Evolutionary conservation across 2,113 vertebrate species (phyloP).

Genomic region (Rhabdomys dilectus): DNA sequence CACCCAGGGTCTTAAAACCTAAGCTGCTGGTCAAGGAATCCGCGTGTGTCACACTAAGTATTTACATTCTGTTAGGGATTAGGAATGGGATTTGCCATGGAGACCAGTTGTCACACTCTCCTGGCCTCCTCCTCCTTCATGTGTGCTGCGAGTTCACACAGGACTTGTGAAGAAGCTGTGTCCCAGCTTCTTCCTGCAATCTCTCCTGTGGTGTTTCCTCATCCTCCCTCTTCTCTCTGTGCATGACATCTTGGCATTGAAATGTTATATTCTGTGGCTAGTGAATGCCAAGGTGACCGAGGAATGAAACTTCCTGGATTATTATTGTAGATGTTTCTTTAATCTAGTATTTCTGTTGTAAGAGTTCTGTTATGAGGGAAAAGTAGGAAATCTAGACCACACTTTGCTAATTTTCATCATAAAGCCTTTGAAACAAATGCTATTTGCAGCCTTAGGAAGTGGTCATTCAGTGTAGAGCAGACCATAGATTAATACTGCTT

Average conservation of each 20-base stretch:
- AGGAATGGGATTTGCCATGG: neutral
- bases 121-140: neutral
- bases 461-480: neutral
- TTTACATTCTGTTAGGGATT: neutral
- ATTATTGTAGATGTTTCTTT: neutral
- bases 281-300: neutral
- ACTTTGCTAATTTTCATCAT: neutral
- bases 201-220: neutral
- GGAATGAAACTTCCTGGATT: neutral
- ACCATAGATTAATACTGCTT: neutral
- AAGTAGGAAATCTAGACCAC: neutral
- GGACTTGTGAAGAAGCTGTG: no score
- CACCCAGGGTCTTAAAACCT: neutral
- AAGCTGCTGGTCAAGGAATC: neutral
- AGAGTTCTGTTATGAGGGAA: neutral
- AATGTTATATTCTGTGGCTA: neutral
- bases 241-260: neutral
- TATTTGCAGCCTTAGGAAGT: neutral
- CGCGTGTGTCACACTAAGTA: neutral
- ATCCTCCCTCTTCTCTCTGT: neutral
- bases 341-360: neutral
- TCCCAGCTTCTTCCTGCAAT: neutral
- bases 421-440: neutral
- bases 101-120: neutral
- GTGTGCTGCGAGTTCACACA: fast-evolving